phyloP scores from a whole-genome alignment of 2,888 invertebrate species.

The Apoda limacodes region DNA sequence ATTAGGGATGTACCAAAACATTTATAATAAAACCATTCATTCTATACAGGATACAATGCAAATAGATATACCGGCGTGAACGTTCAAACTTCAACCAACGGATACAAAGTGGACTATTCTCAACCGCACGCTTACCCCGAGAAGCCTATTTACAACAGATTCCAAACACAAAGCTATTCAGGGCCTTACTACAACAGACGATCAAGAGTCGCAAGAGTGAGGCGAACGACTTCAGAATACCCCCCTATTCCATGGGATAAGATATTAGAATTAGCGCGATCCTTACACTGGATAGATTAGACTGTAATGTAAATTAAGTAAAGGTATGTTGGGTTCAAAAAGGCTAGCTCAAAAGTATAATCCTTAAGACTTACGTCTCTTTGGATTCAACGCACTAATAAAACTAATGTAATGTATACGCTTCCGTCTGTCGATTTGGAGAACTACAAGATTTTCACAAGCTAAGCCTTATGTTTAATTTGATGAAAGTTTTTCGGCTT shows the following conservation, averaged over 20 bases:
- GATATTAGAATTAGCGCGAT: constrained; percentile 76
- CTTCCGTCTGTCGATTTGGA: constrained; percentile 20
- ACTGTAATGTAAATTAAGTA: constrained; percentile 24
- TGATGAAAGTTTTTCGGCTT: constrained; percentile 35
- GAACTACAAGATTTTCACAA: constrained; percentile 31
- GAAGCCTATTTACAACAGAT: constrained; percentile 59
- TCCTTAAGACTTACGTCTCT: constrained; percentile 31
- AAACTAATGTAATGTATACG: constrained; percentile 30
- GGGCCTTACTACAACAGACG: constrained; percentile 57
- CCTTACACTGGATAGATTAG: constrained; percentile 74
- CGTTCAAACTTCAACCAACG: constrained; percentile 55
- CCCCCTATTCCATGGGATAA: constrained; percentile 85
- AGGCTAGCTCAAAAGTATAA: constrained; percentile 34
- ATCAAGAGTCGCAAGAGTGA: constrained; percentile 45
- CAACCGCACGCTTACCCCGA: constrained; percentile 53
- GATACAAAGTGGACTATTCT: constrained; percentile 64
- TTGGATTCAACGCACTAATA: constrained; percentile 50
- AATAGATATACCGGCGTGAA: constrained; percentile 43
- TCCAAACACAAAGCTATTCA: constrained; percentile 45
- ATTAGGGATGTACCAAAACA: too few species aligned
- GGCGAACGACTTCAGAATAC: constrained; percentile 51
- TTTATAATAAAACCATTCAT: constrained; percentile 7
- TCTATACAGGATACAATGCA: constrained; percentile 48
- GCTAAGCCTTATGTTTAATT: constrained; percentile 42
- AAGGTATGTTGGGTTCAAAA: constrained; percentile 58